Percentiles rank a stretch among this genome's conserved stretches.
These are phyloP conservation scores for Anisognathus igniventris DNA, from an alignment of 2,797 vertebrate genomes.

Conservation along the genomic window DNA sequence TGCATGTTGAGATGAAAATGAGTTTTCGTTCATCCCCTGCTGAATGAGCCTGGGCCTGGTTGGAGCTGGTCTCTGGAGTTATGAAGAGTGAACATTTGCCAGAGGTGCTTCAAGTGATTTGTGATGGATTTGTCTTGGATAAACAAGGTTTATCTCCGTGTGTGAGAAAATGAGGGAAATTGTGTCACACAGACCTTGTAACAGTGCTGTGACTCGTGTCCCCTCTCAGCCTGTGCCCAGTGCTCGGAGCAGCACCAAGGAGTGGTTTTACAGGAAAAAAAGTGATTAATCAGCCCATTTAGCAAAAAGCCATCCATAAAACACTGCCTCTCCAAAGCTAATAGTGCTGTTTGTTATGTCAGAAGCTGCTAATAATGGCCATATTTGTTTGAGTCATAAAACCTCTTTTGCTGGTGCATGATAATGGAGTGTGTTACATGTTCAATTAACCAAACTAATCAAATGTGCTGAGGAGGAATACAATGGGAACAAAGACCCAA, in stretches of 20 bases:
- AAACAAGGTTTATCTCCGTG: background rate
- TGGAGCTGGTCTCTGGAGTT: background rate
- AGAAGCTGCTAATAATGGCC: constrained; percentile 55
- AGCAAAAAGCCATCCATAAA: constrained; percentile 41
- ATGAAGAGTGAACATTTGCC: background rate
- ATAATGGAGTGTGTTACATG: constrained; percentile 39
- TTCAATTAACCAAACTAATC: constrained; percentile 64
- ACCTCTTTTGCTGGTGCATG: constrained; percentile 4
- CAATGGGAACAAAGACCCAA: background rate
- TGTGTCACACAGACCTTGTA: background rate
- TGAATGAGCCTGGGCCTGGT: background rate
- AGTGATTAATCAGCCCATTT: constrained; percentile 49
- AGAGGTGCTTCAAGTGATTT: background rate
- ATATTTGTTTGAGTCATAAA: constrained; percentile 55
- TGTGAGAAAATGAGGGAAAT: background rate
- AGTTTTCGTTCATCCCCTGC: constrained; percentile 14
- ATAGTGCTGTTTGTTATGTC: constrained; percentile 50
- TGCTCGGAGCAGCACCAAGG: background rate
- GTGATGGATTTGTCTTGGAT: background rate
- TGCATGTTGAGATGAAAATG: background rate
- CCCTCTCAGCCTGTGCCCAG: background rate
- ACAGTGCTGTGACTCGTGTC: background rate
- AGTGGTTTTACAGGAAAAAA: background rate
- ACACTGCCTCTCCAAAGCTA: background rate
- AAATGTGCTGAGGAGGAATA: constrained; percentile 2